phyloP scores from a whole-genome alignment of 23 tunicate species.

The Botrylloides violaceus region DNA sequence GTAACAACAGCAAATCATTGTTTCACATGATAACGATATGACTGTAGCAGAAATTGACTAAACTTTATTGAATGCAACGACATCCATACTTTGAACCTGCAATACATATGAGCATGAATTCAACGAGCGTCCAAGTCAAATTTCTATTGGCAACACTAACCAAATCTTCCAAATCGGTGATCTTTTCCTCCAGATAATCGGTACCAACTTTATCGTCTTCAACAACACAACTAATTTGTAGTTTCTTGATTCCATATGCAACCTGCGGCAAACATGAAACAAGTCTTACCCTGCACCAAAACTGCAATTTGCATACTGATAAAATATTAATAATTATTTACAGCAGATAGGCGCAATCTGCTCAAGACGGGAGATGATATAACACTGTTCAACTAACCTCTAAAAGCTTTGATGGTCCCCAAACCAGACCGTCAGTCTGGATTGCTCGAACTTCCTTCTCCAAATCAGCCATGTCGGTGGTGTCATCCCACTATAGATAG shows the following conservation, averaged over 20 bases:
- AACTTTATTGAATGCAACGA: slow-evolving; percentile 89
- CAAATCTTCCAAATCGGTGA: slow-evolving; percentile 47
- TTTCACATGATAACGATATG: too few species aligned
- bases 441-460: slow-evolving; percentile 46
- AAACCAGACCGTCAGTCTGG: slow-evolving; percentile 41
- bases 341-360: too few species aligned
- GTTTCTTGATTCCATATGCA: slow-evolving; percentile 89
- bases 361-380: too few species aligned
- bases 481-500: slow-evolving; percentile 53
- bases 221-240: slow-evolving; percentile 80
- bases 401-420: slow-evolving; percentile 68
- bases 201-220: slow-evolving; percentile 91
- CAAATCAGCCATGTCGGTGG: slow-evolving; percentile 52
- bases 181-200: slow-evolving; percentile 71
- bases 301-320: not conserved
- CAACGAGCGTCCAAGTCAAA: not conserved
- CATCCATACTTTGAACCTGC: slow-evolving; percentile 83
- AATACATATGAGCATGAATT: not conserved
- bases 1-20: too few species aligned
- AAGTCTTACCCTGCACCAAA: not conserved
- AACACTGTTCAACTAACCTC: not conserved
- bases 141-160: not conserved
- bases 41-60: too few species aligned
- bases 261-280: slow-evolving; percentile 27
- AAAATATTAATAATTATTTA: too few species aligned